Evolutionary conservation across 2,113 vertebrate genomes (phyloP), one percentile per base, ranked within the genome.

Genomic region (Nibea albiflora): DNA sequence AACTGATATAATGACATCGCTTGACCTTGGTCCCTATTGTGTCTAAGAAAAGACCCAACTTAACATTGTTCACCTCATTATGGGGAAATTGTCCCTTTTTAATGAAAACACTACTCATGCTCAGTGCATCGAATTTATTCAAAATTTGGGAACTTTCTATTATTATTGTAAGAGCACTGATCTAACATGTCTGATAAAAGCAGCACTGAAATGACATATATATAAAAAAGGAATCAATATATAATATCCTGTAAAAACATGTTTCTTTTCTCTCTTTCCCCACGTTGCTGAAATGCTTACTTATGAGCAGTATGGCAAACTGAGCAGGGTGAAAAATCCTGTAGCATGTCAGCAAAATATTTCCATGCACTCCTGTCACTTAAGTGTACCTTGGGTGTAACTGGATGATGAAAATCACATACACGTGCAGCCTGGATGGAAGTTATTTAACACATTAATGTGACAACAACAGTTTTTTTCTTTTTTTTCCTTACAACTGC

Each of bases 341-440:
- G 2, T n/a, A 46, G 24, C 61, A 49, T 79, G 61, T 58, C 61
- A 75, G 73, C 52, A 73, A 54, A 77, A 70, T 65, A 60, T 75
- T 81, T 70, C 61, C 24, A 79, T 52, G 42, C 78, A 74, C 73
- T 60, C 65, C 76, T 78, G 64, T 70, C 67, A 84, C 54, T 49
- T 65, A 58, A 63, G 31, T 65, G 52, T 19, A 76, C 74, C 49
- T 84, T 63, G 56, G 69, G 11, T 84, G 73, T 73, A 57, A 80
- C 60, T 31, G 20, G 56, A 73, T 65, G 65, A 84, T 80, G 76
- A 74, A 86, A 85, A 66, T 82, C 77, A 78, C 88, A 89, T 58
- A 5, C 5, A 66, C 26, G 62, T 88, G 88, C 50, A 79, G 70
- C 28, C 70, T 57, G 46, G 64, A n/a, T 58, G 5, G 11, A 76